Conservation (phyloP, 1,140 invertebrate species). For the Teleogryllus occipitalis region DNA sequence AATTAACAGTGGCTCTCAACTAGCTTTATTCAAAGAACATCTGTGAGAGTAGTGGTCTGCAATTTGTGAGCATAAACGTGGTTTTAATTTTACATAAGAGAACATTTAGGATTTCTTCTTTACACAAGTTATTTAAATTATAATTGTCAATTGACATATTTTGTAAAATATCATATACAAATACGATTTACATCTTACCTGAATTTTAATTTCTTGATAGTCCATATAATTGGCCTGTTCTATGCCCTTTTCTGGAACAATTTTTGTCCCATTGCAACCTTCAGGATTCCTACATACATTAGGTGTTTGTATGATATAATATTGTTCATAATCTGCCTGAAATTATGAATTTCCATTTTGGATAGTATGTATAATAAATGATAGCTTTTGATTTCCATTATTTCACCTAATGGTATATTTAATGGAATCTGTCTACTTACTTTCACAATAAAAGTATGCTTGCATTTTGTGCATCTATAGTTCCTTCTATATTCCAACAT, state of each 20-base stretch:
- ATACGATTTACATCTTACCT: conserved; percentile 24
- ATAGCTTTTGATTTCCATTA: neutral
- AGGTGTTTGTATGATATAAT: conserved; percentile 35
- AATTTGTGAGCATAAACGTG: too few relatives aligned
- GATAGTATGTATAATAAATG: neutral
- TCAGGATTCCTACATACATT: conserved; percentile 36
- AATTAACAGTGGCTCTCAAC: too few relatives aligned
- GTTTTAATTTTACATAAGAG: too few relatives aligned
- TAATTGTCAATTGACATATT: too few relatives aligned
- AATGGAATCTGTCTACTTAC: conserved; percentile 25
- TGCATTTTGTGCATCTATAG: conserved; percentile 44
- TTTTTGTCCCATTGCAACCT: conserved; percentile 30
- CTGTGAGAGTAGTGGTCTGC: too few relatives aligned
- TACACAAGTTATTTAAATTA: too few relatives aligned
- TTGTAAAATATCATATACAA: too few relatives aligned
- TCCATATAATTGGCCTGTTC: conserved; percentile 40
- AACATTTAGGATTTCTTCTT: too few relatives aligned
- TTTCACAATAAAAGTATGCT: conserved; percentile 36
- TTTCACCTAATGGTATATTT: too few relatives aligned
- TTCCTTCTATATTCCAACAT: conserved; percentile 43
- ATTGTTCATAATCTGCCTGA: conserved; percentile 42
- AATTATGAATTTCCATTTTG: conserved; percentile 17
- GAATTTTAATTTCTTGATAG: conserved; percentile 50
- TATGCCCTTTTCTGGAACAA: conserved; percentile 30
- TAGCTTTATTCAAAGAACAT: too few relatives aligned